These are phyloP conservation scores for Stegodyphus mimosarum DNA, from an alignment of 1,140 invertebrate species.

Conservation along the genomic window DNA sequence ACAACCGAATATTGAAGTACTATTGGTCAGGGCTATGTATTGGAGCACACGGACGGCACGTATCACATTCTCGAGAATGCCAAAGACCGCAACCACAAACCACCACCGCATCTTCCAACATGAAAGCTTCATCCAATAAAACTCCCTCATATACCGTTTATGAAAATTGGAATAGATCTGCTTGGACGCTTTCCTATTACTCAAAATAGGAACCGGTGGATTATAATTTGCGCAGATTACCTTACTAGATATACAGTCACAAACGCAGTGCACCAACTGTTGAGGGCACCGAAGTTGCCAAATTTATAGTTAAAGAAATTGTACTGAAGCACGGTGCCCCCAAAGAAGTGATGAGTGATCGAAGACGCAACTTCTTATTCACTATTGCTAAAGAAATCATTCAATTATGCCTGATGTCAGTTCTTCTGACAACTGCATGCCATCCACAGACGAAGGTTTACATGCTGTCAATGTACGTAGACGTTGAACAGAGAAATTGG, in stretches of 20 bases:
- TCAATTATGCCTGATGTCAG: not conserved
- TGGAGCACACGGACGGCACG: too few species aligned
- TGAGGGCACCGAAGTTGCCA: slow-evolving; percentile 51
- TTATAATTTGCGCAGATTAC: slow-evolving; percentile 1
- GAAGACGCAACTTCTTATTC: slow-evolving; percentile 26
- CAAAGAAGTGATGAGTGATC: slow-evolving; percentile 57
- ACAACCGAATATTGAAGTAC: too few species aligned
- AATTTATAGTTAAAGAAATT: slow-evolving; percentile 62
- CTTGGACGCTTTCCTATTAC: not conserved
- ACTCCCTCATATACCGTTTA: not conserved
- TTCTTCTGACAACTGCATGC: not conserved
- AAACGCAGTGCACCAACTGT: not conserved
- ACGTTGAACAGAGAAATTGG: not conserved
- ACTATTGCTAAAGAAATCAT: not conserved
- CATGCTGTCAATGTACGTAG: slow-evolving; percentile 2
- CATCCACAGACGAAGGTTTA: slow-evolving; percentile 1
- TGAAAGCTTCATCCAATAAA: not conserved
- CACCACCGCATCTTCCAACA: not conserved
- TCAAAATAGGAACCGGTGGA: not conserved
- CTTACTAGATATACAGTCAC: not conserved
- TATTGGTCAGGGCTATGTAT: too few species aligned
- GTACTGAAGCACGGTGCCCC: slow-evolving; percentile 57
- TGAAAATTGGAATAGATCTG: not conserved
- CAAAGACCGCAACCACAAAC: slow-evolving; percentile 1
- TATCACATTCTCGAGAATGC: not conserved